A percentile compares a stretch with the other conserved stretches of the same genome.
These are phyloP conservation scores for Ophioninae sp. DNA, from an alignment of 2,888 invertebrate genomes.

Conservation along the genomic window DNA sequence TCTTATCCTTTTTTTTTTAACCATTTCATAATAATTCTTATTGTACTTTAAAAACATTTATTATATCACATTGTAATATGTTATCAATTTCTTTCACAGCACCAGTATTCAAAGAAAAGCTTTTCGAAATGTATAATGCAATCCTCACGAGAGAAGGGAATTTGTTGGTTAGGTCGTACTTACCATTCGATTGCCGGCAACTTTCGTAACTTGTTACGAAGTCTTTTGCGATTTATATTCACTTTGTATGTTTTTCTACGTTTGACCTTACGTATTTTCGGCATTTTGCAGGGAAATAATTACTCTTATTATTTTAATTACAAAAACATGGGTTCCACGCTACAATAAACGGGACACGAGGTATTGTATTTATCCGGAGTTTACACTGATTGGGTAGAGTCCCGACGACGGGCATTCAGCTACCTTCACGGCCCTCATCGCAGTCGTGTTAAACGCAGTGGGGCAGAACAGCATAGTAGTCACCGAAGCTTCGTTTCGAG, in stretches of 20 bases:
- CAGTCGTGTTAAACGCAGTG: no score
- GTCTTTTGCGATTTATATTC: conserved; percentile 88
- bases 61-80: no score
- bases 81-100: no score
- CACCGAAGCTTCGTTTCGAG: no score
- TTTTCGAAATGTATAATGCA: neutral
- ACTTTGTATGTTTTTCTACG: conserved; percentile 86
- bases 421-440: no score
- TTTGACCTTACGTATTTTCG: conserved; percentile 84
- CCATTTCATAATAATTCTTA: no score
- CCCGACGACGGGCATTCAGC: neutral
- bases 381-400: neutral
- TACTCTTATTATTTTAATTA: conserved; percentile 1
- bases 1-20: no score
- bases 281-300: conserved; percentile 71
- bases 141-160: neutral
- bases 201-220: conserved; percentile 85
- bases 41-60: no score
- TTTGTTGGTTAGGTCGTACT: conserved; percentile 71
- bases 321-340: conserved; percentile 40
- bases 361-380: neutral
- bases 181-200: conserved; percentile 88
- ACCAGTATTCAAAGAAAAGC: no score
- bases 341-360: neutral
- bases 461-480: no score